Evolutionary conservation across 1,140 invertebrate genomes (phyloP).

Genomic region (Coenobita brevimanus): DNA sequence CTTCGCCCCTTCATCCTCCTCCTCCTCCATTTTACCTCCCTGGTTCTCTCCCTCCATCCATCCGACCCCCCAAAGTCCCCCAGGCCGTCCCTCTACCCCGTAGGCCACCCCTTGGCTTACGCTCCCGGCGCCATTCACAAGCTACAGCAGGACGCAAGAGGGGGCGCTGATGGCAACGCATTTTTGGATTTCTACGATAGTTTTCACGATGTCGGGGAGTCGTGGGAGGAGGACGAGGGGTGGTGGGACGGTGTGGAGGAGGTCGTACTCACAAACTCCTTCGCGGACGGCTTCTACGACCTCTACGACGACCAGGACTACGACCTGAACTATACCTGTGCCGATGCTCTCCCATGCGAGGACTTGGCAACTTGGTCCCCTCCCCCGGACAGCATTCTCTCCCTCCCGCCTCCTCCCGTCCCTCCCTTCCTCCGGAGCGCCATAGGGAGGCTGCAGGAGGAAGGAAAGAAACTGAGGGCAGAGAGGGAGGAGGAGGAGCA

Average conservation of each 20-base stretch:
- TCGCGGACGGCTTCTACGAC: slow-evolving; percentile 42
- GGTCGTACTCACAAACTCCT: slow-evolving; percentile 52
- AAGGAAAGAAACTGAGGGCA: slow-evolving; percentile 19
- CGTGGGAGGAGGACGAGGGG: slow-evolving; percentile 58
- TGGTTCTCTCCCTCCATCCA: slow-evolving; percentile 48
- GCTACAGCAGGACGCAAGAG: no score
- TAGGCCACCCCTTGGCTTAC: neutral
- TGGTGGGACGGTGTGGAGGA: slow-evolving; percentile 62
- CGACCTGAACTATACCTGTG: slow-evolving; percentile 59
- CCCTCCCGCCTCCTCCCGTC: slow-evolving; percentile 51
- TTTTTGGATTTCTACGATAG: slow-evolving; percentile 56
- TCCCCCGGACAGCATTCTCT: slow-evolving; percentile 53
- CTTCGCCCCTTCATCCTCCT: slow-evolving; percentile 3
- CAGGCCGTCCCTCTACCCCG: slow-evolving; percentile 10
- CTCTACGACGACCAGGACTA: slow-evolving; percentile 29
- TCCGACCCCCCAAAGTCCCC: slow-evolving; percentile 36
- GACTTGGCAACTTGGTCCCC: slow-evolving; percentile 36
- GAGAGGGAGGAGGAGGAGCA: slow-evolving; percentile 7
- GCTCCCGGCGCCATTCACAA: neutral
- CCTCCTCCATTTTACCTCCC: slow-evolving; percentile 12
- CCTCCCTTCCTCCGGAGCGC: slow-evolving; percentile 52
- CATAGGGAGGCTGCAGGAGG: slow-evolving; percentile 52
- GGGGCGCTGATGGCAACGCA: slow-evolving; percentile 3
- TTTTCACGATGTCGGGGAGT: slow-evolving; percentile 30
- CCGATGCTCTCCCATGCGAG: slow-evolving; percentile 46